A percentile compares a stretch with the other conserved stretches of the same genome.
These are phyloP conservation scores for Busseola fusca DNA, from an alignment of 2,888 invertebrate species.

Conservation along the genomic window DNA sequence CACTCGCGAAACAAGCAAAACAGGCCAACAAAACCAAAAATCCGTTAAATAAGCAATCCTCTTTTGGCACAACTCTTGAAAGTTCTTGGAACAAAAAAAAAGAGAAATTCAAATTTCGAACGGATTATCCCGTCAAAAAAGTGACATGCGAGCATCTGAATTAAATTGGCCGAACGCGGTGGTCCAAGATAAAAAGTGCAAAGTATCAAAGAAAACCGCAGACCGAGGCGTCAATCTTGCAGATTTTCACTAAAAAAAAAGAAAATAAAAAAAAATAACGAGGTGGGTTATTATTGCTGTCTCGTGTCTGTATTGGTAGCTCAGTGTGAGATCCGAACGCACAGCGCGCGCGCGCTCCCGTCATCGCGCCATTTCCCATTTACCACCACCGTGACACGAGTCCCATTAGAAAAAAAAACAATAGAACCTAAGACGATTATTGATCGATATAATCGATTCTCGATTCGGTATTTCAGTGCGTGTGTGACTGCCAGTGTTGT, in stretches of 20 bases:
- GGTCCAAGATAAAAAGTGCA: slow-evolving; percentile 65
- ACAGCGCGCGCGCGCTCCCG: slow-evolving; percentile 81
- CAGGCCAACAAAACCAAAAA: slow-evolving; percentile 38
- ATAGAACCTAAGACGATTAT: slow-evolving; percentile 46
- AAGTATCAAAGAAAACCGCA: slow-evolving; percentile 77
- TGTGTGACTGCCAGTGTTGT: slow-evolving; percentile 64
- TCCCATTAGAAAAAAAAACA: slow-evolving; percentile 49
- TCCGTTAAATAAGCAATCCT: slow-evolving; percentile 47
- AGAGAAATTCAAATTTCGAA: slow-evolving; percentile 46
- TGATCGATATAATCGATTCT: slow-evolving; percentile 60
- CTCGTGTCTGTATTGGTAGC: slow-evolving; percentile 75
- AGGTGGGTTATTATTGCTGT: slow-evolving; percentile 79
- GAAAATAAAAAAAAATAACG: slow-evolving; percentile 74
- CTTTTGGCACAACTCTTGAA: slow-evolving; percentile 52
- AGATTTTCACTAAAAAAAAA: slow-evolving; percentile 83
- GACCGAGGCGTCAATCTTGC: slow-evolving; percentile 77
- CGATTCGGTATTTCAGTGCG: slow-evolving; percentile 61
- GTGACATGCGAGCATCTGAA: slow-evolving; percentile 76
- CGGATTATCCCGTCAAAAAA: slow-evolving; percentile 82
- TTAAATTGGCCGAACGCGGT: slow-evolving; percentile 71
- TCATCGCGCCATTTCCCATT: slow-evolving; percentile 70
- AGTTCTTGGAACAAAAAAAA: slow-evolving; percentile 48
- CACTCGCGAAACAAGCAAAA: slow-evolving; percentile 37
- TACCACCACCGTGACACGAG: slow-evolving; percentile 64
- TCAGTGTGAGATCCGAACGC: slow-evolving; percentile 85